Percentiles rank a stretch among this genome's conserved stretches.
Evolutionary conservation across 2,888 invertebrate species (phyloP).

Genomic region (Himalopsyche kuldschensis): DNA sequence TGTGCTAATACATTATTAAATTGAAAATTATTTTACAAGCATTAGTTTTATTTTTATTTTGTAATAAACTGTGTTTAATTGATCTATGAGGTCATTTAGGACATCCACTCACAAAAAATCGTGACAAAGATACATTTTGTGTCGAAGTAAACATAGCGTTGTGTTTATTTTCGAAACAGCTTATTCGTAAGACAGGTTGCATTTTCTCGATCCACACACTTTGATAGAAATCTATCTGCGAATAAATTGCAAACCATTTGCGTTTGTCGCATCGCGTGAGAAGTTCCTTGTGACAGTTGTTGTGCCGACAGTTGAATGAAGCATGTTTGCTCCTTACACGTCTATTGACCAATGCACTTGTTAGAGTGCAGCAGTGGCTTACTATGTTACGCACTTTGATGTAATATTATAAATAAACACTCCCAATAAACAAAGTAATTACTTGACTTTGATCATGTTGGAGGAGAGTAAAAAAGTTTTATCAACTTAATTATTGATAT

Average conservation of each 20-base stretch:
- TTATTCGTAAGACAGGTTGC: neutral
- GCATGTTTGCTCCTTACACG: neutral
- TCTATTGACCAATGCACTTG: neutral
- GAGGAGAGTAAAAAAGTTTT: too few species aligned
- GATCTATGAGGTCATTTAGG: too few species aligned
- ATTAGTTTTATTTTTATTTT: too few species aligned
- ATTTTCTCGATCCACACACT: neutral
- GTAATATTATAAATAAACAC: too few species aligned
- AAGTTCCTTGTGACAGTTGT: neutral
- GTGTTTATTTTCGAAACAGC: neutral
- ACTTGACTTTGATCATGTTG: too few species aligned
- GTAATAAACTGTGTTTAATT: too few species aligned
- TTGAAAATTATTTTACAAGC: too few species aligned
- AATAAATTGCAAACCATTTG: neutral
- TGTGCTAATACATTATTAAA: too few species aligned
- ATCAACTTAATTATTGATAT: too few species aligned
- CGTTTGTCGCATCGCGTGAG: neutral
- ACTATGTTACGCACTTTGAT: neutral
- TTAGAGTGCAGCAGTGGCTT: neutral
- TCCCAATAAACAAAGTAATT: too few species aligned
- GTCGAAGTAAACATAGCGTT: neutral
- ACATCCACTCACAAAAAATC: too few species aligned
- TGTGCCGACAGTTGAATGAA: neutral
- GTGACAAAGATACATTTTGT: too few species aligned
- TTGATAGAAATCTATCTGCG: neutral